Evolutionary conservation across 2,888 invertebrate species (phyloP).

Genomic region (Unio delphinus): DNA sequence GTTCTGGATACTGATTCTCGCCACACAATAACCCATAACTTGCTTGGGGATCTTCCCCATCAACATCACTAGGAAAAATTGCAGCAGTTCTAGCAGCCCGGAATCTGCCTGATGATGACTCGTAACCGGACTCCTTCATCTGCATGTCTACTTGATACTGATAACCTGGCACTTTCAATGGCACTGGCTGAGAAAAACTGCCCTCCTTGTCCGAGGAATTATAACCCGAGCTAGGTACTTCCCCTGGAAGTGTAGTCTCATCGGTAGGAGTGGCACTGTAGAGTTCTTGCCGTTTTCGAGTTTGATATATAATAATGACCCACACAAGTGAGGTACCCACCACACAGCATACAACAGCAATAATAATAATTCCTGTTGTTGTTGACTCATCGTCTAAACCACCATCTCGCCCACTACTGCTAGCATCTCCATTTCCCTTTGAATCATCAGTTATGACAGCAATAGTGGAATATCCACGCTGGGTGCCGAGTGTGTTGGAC

Average conservation of each 20-base stretch:
- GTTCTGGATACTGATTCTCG: conserved; percentile 40
- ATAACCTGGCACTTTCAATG: conserved; percentile 29
- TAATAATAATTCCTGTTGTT: conserved; percentile 89
- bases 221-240: conserved; percentile 63
- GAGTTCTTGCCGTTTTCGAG: conserved; percentile 76
- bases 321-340: conserved; percentile 92
- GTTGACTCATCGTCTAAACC: conserved; percentile 78
- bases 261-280: conserved; percentile 68
- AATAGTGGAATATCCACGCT: conserved; percentile 81
- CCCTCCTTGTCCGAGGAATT: conserved; percentile 61
- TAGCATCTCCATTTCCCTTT: conserved; percentile 72
- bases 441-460: conserved; percentile 77
- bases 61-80: conserved; percentile 63
- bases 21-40: conserved; percentile 28
- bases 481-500: conserved; percentile 86
- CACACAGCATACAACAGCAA: conserved; percentile 91
- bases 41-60: conserved; percentile 44
- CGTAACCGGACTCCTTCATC: conserved; percentile 63
- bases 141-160: conserved; percentile 54
- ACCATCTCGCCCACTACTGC: conserved; percentile 18
- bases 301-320: conserved; percentile 92
- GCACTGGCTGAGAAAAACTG: conserved; percentile 49
- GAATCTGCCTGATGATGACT: conserved; percentile 57
- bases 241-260: conserved; percentile 64
- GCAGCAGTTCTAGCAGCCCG: conserved; percentile 48